Evolutionary conservation across 2,113 vertebrate genomes (phyloP).

Genomic region (Cepphus grylle): DNA sequence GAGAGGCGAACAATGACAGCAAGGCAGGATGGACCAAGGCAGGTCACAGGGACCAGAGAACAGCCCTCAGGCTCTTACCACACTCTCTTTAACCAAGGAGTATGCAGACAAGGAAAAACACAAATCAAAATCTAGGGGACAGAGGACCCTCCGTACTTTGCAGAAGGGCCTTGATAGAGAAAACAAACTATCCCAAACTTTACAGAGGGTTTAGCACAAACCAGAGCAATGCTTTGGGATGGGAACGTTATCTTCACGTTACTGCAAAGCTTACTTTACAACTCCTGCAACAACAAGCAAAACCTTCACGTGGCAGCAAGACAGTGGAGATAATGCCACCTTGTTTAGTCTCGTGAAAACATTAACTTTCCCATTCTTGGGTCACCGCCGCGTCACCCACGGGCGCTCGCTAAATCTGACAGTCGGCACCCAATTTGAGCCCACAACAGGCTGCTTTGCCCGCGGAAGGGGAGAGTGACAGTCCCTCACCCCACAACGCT

Average conservation of each 20-base stretch:
- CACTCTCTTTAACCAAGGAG: rapidly evolving
- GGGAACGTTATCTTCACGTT: rapidly evolving
- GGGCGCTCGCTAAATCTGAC: not conserved
- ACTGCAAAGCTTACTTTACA: not conserved
- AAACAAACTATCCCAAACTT: not conserved
- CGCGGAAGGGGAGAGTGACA: rapidly evolving
- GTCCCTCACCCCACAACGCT: rapidly evolving
- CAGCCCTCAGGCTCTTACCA: not conserved
- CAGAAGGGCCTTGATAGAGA: rapidly evolving
- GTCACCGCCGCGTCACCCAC: not conserved
- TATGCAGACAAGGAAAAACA: rapidly evolving
- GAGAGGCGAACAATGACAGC: not conserved
- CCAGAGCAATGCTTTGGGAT: rapidly evolving
- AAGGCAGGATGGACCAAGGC: not conserved
- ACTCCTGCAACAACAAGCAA: not conserved
- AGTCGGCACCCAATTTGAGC: rapidly evolving
- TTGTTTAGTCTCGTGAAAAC: not conserved
- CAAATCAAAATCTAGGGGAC: not conserved
- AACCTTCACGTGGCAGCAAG: not conserved
- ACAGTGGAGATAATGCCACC: not conserved
- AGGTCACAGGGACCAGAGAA: not conserved
- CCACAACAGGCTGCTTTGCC: not conserved
- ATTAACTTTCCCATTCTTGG: not conserved
- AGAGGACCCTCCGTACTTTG: too few relatives aligned
- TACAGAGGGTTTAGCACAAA: not conserved